phyloP scores from a whole-genome alignment of 2,113 vertebrate genomes.

The Tachuris rubrigastra region DNA sequence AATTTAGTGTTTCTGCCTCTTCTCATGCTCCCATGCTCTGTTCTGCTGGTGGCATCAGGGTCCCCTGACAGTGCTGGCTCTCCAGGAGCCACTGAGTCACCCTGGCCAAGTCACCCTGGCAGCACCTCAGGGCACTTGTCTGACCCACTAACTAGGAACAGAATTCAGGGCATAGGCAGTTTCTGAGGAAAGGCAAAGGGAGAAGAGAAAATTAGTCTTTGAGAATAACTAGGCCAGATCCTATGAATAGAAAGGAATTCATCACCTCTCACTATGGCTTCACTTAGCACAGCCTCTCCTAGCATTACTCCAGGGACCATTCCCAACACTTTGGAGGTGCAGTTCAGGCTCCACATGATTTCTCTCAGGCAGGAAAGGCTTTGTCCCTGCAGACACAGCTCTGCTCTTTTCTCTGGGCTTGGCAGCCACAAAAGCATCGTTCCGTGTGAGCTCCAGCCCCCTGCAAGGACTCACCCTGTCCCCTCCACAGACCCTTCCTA shows the following conservation, averaged over 20 bases:
- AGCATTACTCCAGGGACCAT: not conserved
- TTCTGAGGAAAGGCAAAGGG: not conserved
- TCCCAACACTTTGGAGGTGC: not conserved
- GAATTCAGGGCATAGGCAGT: not conserved
- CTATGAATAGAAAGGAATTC: conserved; percentile 45
- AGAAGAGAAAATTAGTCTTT: not conserved
- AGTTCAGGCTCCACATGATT: not conserved
- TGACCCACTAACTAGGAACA: not conserved
- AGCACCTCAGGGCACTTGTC: not conserved
- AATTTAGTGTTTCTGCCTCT: not conserved
- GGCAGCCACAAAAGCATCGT: not conserved
- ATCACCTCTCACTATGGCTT: not conserved
- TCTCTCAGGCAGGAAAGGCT: not conserved
- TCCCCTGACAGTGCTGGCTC: not conserved
- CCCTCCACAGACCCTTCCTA: not conserved
- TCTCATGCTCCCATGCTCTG: not conserved
- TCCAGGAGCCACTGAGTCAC: not conserved
- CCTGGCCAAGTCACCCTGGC: not conserved
- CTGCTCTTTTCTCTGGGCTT: not conserved
- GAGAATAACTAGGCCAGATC: conserved; percentile 27
- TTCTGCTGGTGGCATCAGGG: not conserved
- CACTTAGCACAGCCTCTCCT: not conserved
- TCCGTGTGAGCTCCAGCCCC: not conserved
- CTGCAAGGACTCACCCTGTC: not conserved
- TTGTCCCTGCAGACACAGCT: not conserved